Evolutionary conservation across 2,888 invertebrate genomes (phyloP).

Genomic region (Lasioglossum pauxillum): DNA sequence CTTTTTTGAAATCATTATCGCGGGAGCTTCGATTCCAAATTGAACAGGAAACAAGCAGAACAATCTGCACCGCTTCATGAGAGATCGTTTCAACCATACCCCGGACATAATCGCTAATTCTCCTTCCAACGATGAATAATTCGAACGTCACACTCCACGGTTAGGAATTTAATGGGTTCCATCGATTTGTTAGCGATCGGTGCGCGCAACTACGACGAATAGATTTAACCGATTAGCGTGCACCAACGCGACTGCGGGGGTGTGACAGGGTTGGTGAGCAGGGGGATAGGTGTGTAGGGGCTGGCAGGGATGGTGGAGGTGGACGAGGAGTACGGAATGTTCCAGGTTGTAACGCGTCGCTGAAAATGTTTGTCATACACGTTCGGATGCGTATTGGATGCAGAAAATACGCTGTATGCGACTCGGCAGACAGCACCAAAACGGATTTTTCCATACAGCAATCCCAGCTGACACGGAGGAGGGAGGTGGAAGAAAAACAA

Average conservation of each 20-base stretch:
- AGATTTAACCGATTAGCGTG: constrained; percentile 53
- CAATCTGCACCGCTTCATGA: constrained; percentile 13
- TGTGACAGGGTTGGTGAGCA: neutral
- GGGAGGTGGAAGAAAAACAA: constrained; percentile 60
- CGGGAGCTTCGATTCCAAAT: neutral
- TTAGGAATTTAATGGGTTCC: constrained; percentile 50
- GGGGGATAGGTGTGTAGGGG: neutral
- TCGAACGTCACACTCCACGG: constrained; percentile 34
- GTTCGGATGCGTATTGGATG: constrained; percentile 19
- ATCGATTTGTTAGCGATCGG: constrained; percentile 50
- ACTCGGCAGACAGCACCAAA: constrained; percentile 25
- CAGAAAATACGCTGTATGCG: constrained; percentile 37
- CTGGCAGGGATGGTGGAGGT: neutral
- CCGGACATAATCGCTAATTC: constrained; percentile 52
- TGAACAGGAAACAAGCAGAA: neutral
- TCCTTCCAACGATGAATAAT: constrained; percentile 45
- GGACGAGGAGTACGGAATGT: neutral
- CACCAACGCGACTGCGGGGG: constrained; percentile 7
- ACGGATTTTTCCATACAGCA: constrained; percentile 35
- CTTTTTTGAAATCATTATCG: neutral
- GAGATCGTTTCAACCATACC: constrained; percentile 28
- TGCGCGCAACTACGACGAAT: constrained; percentile 38
- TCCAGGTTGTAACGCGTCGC: constrained; percentile 26
- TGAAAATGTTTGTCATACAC: constrained; percentile 45
- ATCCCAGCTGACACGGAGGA: constrained; percentile 16